Base-by-base conservation (phyloP, 2,113 vertebrate species). In the Microtus pennsylvanicus region DNA sequence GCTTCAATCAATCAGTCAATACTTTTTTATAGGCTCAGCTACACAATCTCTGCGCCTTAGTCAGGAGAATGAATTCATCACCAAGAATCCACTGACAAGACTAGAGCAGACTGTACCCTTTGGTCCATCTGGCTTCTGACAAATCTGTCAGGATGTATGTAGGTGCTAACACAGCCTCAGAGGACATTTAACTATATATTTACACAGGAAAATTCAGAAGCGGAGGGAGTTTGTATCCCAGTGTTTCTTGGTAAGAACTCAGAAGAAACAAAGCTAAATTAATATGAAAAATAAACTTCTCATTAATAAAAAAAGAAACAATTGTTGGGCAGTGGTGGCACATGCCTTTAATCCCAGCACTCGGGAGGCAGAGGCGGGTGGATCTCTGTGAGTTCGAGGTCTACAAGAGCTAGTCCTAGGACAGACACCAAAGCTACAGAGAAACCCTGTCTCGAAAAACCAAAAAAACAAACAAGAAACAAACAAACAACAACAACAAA, bases 221-320 rank as follows among this genome's bases (percentile, higher is more conserved):
- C 12, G 3, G 28, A 38, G 88, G 30, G 87, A 77, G 38, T 93
- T 93, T 93, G 69, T 85, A 55, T 89, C 26, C 6, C 75, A 86
- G 80, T 24, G 86, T 92, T 96, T 91, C 21, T 92, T 52, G 87
- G 33, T 72, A 83, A 94, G 6, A 13, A 9, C 70, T 35, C 90
- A 45, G 10, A 97, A 96, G 52, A 93, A 55, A 58, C 67, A 38
- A 90, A 91, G 80, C 26, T 87, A 30, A 81, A 42, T 85, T 65
- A 89, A 94, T 45, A 35, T 87, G 50, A 50, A 91, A 94, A 96
- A 4, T 83, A 95, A 94, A n/a, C 55, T 42, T 42, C 30, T 90
- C 58, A 78, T 13, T 91, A 50, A 91, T 7, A 87, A 38, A 47
- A 67, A 14, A 55, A 58, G 21, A 21, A 19, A 55, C 3, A 55